A percentile compares a stretch with the other conserved stretches of the same genome.
Evolutionary conservation across 2,113 vertebrate genomes (phyloP).

Genomic region (Xiphias gladius): DNA sequence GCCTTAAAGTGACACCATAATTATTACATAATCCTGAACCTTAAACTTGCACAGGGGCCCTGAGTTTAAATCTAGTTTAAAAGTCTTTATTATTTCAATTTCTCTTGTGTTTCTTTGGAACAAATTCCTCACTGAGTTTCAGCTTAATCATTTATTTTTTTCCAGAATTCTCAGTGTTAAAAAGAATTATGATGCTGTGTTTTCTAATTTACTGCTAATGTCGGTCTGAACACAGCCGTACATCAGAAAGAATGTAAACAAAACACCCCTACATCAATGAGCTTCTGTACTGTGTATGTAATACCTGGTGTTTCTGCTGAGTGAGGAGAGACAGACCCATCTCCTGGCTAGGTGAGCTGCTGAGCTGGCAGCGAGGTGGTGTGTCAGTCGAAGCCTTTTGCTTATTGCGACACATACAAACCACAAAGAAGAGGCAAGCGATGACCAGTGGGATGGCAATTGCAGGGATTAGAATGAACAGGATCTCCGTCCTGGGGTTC

Average conservation of each 20-base stretch:
- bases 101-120: background rate
- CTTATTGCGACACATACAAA: conserved; percentile 97
- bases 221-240: background rate
- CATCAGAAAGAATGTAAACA: conserved; percentile 11
- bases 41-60: background rate
- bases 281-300: background rate
- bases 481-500: conserved; percentile 93
- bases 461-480: conserved; percentile 96
- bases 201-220: conserved; percentile 2
- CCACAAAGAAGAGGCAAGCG: conserved; percentile 95
- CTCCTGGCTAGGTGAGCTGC: conserved; percentile 91
- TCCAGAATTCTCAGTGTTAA: background rate
- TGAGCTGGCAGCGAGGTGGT: conserved; percentile 89
- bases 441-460: conserved; percentile 94
- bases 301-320: conserved; percentile 94
- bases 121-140: background rate
- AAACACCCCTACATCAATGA: background rate
- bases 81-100: background rate
- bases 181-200: background rate
- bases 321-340: conserved; percentile 94
- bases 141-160: background rate
- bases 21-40: background rate
- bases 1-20: background rate
- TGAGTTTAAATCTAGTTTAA: background rate
- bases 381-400: conserved; percentile 89